Base-by-base conservation (phyloP, 2,113 vertebrate species). In the Paratilapia polleni region DNA sequence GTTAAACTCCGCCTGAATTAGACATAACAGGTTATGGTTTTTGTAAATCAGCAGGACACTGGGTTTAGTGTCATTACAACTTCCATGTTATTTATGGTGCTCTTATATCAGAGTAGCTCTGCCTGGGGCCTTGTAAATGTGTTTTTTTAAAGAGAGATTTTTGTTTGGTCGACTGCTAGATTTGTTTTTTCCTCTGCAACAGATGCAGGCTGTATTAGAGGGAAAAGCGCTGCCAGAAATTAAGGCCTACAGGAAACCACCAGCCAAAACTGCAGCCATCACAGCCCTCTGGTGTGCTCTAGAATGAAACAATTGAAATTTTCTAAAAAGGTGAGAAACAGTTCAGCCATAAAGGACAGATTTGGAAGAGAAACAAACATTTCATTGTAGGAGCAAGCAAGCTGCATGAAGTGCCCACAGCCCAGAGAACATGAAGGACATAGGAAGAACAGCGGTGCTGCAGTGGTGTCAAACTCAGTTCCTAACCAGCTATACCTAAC, bases 181-280 rank as follows among this genome's bases (percentile, higher is more conserved):
- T 52, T 54, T 82, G 62, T 81, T 88, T 88, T 75, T 62, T 17
- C 52, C 26, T 73, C 81, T 60, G 15, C 3, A 77, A 75, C 89
- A 85, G 82, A 89, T 84, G 78, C 60, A 20, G 41, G 52, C 84
- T 73, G 49, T 80, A 74, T 78, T 77, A 28, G 10, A 83, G 60
- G 26, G 60, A 63, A 60, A 52, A 31, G 31, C 68, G 59, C 63
- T 80, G 86, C 91, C 86, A 89, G 73, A 91, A 85, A 63, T 77
- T 36, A 61, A 75, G 77, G 76, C 57, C 58, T 83, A 43, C 52
- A 84, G 81, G 56, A 76, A 81, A 85, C 49, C 56, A 62, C 77
- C 86, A 84, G 86, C 87, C 89, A 84, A 88, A 89, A 80, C 77
- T 89, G 78, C 77, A 87, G 82, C 84, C 83, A 86, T 87, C 84